Percentiles rank a stretch among this genome's conserved stretches.
Evolutionary conservation across 2,797 vertebrate species (phyloP).

Genomic region (Coccyzus lansbergi): DNA sequence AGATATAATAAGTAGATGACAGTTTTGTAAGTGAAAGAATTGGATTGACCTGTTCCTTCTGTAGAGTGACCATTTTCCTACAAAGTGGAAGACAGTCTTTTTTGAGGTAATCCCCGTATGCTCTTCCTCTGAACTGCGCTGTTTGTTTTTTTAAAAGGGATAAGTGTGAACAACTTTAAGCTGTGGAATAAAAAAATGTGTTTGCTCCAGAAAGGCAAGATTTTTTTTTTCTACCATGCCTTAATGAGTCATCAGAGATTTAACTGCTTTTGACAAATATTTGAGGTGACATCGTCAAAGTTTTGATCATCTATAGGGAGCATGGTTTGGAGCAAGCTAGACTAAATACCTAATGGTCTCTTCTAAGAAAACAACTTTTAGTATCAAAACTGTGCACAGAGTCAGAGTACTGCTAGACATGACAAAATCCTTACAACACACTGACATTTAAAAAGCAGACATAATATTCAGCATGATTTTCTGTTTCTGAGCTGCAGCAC

Average conservation of each 20-base stretch:
- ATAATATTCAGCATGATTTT: neutral
- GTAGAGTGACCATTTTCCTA: neutral
- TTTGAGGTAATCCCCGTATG: neutral
- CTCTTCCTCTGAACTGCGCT: neutral
- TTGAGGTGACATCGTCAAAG: neutral
- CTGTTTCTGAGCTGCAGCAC: neutral
- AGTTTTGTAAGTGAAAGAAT: conserved; percentile 10
- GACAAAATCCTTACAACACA: neutral
- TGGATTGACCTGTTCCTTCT: neutral
- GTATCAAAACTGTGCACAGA: neutral
- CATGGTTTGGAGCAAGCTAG: neutral
- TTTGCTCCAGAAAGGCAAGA: neutral
- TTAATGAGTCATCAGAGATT: neutral
- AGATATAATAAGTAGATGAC: conserved; percentile 14
- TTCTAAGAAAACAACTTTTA: neutral
- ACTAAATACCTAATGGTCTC: neutral
- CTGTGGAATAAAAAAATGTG: neutral
- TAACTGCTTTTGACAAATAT: neutral
- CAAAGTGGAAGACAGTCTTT: neutral
- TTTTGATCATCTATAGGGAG: neutral
- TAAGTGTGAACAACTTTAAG: neutral
- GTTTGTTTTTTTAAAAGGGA: neutral
- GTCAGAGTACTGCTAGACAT: neutral
- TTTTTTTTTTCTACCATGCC: neutral
- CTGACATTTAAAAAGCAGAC: neutral